Base-by-base conservation (phyloP, 2,113 vertebrate species). In the Mixornis gularis region DNA sequence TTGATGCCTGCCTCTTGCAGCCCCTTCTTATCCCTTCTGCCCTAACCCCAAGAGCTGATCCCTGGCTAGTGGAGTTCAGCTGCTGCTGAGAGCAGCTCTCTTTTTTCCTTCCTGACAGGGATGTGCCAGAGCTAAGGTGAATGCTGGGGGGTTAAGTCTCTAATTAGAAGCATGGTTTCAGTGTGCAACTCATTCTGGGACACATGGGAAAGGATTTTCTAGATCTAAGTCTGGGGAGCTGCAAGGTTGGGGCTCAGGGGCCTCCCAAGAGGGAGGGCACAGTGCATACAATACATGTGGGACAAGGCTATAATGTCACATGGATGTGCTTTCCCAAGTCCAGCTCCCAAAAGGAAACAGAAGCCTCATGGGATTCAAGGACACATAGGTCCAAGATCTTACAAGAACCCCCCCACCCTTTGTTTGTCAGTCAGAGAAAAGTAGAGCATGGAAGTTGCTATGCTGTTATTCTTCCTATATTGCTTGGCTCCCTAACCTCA, bases 21-120 rank as follows among this genome's bases (percentile, higher is more conserved):
- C 18, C 17, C 13, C n/a, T 48, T 81, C 34, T 32, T 0, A 0
- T 8, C 8, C 4, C 15, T 16, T 13, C 29, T 2, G 1, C 48
- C 24, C 49, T 52, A 29, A 17, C 5, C 6, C 20, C 1, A 1
- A 36, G 25, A 52, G 9, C 15, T 4, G 1, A 30, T 32, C 21
- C 44, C 36, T 30, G 29, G 9, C 20, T 71, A 4, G 6, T n/a
- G 18, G 15, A 43, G 36, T 29, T 69, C 58, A 55, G 7, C 27
- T 62, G 48, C 8, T 13, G 6, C 44, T 36, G n/a, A 56, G 3
- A 40, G 26, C 62, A 62, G 15, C 0, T 0, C 7, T 74, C 3
- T 1, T 12, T 68, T 79, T 76, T 46, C 34, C 48, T 55, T 82
- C 13, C 52, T 34, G 53, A 24, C 7, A 51, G 34, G 29, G 6